Evolutionary conservation across 2,113 vertebrate species (phyloP).

Genomic region (Podocnemis expansa): DNA sequence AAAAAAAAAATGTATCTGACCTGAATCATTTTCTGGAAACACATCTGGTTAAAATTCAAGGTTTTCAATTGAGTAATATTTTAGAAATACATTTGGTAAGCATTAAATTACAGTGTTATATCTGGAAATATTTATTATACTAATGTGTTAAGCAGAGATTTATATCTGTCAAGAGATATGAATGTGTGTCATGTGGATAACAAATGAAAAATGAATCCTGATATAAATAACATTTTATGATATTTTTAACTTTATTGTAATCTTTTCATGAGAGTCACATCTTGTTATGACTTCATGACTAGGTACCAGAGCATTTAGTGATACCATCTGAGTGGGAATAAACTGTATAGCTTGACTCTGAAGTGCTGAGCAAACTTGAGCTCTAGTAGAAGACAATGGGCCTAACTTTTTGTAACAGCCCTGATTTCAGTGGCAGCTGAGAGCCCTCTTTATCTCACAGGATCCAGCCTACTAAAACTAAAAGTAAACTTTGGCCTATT

Average conservation of each 20-base stretch:
- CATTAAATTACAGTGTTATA: conserved; percentile 75
- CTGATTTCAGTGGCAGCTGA: not conserved
- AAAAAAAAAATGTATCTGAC: conserved; percentile 76
- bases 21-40: conserved; percentile 75
- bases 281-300: conserved; percentile 59
- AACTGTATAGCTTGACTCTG: conserved; percentile 14
- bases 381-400: not conserved
- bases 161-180: conserved; percentile 67
- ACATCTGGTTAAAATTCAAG: conserved; percentile 84
- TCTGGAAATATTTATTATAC: conserved; percentile 77
- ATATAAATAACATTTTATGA: conserved; percentile 68
- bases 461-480: not conserved
- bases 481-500: not conserved
- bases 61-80: conserved; percentile 77
- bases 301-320: conserved; percentile 38
- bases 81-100: conserved; percentile 78
- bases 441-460: not conserved
- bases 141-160: conserved; percentile 77
- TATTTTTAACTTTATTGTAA: conserved; percentile 60
- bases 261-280: conserved; percentile 38
- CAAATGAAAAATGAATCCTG: conserved; percentile 50
- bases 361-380: conserved; percentile 31
- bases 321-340: conserved; percentile 12
- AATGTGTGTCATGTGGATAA: conserved; percentile 71
- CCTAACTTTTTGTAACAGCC: not conserved